phyloP scores from a whole-genome alignment of 1,140 invertebrate genomes.

The Lordiphosa mommai region DNA sequence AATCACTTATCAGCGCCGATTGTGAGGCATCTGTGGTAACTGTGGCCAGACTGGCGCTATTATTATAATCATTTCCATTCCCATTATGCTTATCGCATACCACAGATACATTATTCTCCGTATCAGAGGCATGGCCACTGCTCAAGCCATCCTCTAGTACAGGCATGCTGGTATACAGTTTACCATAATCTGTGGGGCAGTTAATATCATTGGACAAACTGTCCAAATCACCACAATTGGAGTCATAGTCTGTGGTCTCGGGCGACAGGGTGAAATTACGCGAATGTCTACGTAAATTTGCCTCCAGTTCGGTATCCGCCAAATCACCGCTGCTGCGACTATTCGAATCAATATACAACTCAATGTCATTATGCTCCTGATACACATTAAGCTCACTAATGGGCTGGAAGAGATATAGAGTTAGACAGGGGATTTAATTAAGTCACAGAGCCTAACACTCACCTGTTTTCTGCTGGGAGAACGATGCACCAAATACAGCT shows the following conservation, averaged over 20 bases:
- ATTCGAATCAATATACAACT: slow-evolving; percentile 77
- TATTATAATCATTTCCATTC: slow-evolving; percentile 54
- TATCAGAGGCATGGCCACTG: slow-evolving; percentile 94
- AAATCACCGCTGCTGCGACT: slow-evolving; percentile 74
- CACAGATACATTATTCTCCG: slow-evolving; percentile 87
- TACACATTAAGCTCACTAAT: slow-evolving; percentile 41
- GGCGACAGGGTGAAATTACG: slow-evolving; percentile 91
- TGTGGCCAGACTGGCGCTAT: slow-evolving; percentile 35
- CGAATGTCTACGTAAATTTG: slow-evolving; percentile 69
- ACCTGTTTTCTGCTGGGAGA: slow-evolving; percentile 67
- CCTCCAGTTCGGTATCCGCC: slow-evolving; percentile 71
- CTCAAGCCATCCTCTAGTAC: slow-evolving; percentile 96
- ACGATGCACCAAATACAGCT: slow-evolving; percentile 71
- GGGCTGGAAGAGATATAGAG: slow-evolving; percentile 15
- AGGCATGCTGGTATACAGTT: slow-evolving; percentile 87
- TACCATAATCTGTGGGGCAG: slow-evolving; percentile 70
- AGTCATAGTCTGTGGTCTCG: slow-evolving; percentile 97
- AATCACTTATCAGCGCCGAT: slow-evolving; percentile 45
- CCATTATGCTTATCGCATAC: slow-evolving; percentile 60
- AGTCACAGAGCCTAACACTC: neutral
- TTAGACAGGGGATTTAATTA: neutral
- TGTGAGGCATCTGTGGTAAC: slow-evolving; percentile 33
- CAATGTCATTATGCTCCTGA: slow-evolving; percentile 75
- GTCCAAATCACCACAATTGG: slow-evolving; percentile 91
- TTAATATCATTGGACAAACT: slow-evolving; percentile 82